Percentiles rank a stretch among this genome's conserved stretches.
These are phyloP conservation scores for Dicentrarchus labrax DNA, from an alignment of 2,113 vertebrate species.

Conservation along the genomic window DNA sequence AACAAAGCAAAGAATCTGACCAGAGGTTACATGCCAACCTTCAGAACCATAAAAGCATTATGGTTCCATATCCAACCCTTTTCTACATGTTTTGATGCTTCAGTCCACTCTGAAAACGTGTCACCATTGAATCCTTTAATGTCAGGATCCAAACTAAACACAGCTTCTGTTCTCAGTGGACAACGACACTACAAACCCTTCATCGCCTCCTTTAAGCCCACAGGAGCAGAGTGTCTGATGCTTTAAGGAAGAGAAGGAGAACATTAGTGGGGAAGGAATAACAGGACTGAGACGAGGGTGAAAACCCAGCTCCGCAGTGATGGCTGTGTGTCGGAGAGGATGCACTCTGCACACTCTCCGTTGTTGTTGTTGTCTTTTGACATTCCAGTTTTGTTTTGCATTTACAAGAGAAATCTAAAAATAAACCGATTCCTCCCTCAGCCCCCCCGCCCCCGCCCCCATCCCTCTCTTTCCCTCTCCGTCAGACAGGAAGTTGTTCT, in stretches of 20 bases:
- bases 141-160: neutral
- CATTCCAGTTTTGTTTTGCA: slow-evolving; percentile 60
- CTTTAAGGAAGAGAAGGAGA: neutral
- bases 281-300: neutral
- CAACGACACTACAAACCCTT: neutral
- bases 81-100: neutral
- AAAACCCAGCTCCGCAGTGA: neutral
- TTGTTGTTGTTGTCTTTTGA: slow-evolving; percentile 44
- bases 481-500: slow-evolving; percentile 84
- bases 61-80: neutral
- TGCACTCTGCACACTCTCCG: neutral
- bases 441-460: neutral
- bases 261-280: neutral
- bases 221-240: neutral
- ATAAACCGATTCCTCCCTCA: slow-evolving; percentile 33
- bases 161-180: neutral
- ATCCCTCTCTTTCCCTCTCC: neutral
- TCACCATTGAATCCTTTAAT: neutral
- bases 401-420: slow-evolving; percentile 62
- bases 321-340: neutral
- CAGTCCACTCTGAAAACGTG: neutral
- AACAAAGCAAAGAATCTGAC: neutral
- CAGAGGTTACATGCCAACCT: neutral
- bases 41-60: neutral
- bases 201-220: neutral